Evolutionary conservation across 2,113 vertebrate species (phyloP), one percentile per base, ranked within the genome.

Genomic region (Arenaria interpres): DNA sequence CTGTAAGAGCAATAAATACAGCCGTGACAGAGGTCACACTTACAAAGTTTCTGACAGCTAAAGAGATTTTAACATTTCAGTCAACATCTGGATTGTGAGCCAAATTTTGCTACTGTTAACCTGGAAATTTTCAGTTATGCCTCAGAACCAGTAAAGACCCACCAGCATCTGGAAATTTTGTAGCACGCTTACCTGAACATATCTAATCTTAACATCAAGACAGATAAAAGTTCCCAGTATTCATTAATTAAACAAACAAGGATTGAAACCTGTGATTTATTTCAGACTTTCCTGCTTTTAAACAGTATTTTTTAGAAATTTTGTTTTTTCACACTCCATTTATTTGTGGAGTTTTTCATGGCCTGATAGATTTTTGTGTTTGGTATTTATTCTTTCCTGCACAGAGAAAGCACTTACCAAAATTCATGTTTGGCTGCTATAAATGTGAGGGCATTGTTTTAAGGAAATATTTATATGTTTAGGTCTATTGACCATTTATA

Each of bases 401-500:
- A 22, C 30, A 67, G 67, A 60, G 50, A 59, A 90, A 83, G 4
- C 43, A 43, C 16, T 79, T 78, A 11, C 60, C n/a, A 67, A 86
- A 82, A 78, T 39, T 57, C 68, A 56, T 24, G 5, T 50, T 67
- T 68, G 43, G 30, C 35, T 73, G 41, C 77, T 82, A 15, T 33
- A 76, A 78, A 80, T 28, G 54, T 22, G 46, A 88, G 35, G 25
- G 6, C 41, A n/a, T 81, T 76, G 41, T 93, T 95, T 88, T 95
- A 90, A 95, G 95, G 90, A 93, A 96, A 94, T 96, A 95, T 97
- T 96, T 97, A 89, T 94, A 96, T 96, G 95, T 95, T 97, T 97
- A 90, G 73, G 85, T 96, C 91, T 95, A 88, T 74, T 96, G 91
- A 93, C 93, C 76, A 17, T 91, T 93, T 97, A 97, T 88, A 71